phyloP scores from a whole-genome alignment of 2,888 invertebrate genomes.

The Seira ritae region DNA sequence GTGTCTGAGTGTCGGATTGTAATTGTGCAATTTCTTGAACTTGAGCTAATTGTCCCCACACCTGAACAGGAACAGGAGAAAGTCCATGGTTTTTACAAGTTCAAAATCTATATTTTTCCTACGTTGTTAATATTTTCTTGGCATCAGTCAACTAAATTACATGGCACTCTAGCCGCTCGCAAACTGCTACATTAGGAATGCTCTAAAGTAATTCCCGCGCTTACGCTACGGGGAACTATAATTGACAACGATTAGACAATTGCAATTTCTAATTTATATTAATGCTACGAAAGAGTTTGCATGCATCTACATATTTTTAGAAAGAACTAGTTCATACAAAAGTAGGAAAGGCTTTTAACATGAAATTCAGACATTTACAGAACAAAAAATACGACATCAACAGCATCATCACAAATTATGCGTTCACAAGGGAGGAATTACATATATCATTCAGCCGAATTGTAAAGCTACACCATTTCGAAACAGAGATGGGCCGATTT shows the following conservation, averaged over 20 bases:
- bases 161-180: no score
- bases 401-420: no score
- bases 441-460: no score
- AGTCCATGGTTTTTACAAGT: constrained; percentile 37
- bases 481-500: background rate
- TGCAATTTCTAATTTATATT: background rate
- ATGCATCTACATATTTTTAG: no score
- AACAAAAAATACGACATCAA: no score
- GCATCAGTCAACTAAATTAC: background rate
- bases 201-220: no score
- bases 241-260: background rate
- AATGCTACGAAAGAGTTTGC: background rate
- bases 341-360: no score
- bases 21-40: constrained; percentile 83
- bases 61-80: constrained; percentile 81
- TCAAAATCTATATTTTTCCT: constrained; percentile 21
- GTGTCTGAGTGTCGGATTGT: constrained; percentile 65
- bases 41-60: constrained; percentile 92
- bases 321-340: no score
- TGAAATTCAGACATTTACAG: no score
- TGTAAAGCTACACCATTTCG: background rate
- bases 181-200: no score
- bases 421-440: no score
- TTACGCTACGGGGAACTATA: background rate
- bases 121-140: background rate